Conservation (phyloP, 1,140 invertebrate species). For the Brachionus calyciflorus region DNA sequence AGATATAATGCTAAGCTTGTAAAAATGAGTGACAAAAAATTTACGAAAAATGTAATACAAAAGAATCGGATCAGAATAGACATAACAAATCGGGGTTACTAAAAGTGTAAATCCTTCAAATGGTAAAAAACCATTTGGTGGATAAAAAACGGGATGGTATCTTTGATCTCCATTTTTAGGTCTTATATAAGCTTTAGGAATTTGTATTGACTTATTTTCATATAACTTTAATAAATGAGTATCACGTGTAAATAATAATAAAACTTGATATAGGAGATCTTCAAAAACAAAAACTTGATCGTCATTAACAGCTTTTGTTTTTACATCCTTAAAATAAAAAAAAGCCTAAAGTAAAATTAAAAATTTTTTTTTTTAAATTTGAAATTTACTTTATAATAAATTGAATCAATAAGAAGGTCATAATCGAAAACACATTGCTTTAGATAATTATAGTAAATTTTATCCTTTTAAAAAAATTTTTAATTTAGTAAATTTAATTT, state of each 20-base stretch:
- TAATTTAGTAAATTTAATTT: no score
- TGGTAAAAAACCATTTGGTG: conserved; percentile 87
- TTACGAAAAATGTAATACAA: conserved; percentile 85
- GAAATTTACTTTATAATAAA: conserved; percentile 76
- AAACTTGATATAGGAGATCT: conserved; percentile 87
- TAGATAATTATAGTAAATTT: conserved; percentile 75
- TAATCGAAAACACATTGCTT: conserved; percentile 79
- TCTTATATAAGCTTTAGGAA: conserved; percentile 57
- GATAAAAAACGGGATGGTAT: conserved; percentile 69
- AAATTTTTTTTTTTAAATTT: background rate
- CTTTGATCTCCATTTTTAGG: conserved; percentile 56
- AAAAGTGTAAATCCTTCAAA: conserved; percentile 95
- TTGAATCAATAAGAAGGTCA: conserved; percentile 85
- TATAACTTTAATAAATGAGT: conserved; percentile 69
- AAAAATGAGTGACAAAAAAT: conserved; percentile 86
- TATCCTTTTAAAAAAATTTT: conserved; percentile 71
- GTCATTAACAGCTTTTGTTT: conserved; percentile 89
- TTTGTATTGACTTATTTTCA: conserved; percentile 57
- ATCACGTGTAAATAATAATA: conserved; percentile 88
- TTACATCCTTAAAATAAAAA: conserved; percentile 70
- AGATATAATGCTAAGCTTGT: conserved; percentile 81
- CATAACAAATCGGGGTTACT: conserved; percentile 89
- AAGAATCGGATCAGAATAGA: conserved; percentile 80
- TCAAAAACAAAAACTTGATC: conserved; percentile 97
- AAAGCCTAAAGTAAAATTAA: conserved; percentile 12